Evolutionary conservation across 2,888 invertebrate genomes (phyloP).

Genomic region (Ernsta delagoae): DNA sequence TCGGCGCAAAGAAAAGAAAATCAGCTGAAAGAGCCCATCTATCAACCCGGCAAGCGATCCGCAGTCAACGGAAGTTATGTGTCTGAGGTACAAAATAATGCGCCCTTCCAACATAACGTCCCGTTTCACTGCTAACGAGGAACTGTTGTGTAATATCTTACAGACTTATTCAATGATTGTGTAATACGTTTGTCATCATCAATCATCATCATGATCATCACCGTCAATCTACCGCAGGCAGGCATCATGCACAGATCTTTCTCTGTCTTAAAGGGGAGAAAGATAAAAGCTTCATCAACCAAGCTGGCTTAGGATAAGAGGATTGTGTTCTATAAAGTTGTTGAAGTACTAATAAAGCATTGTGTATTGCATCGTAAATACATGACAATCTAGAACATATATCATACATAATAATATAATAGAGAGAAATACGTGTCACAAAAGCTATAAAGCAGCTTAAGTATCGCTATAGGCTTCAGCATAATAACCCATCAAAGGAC

Average conservation of each 20-base stretch:
- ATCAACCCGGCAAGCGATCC: slow-evolving; percentile 65
- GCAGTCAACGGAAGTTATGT: slow-evolving; percentile 63
- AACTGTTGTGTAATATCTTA: background rate
- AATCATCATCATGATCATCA: too few species aligned
- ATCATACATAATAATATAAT: too few species aligned
- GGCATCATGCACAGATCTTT: too few species aligned
- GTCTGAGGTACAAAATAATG: slow-evolving; percentile 67
- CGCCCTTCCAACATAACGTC: slow-evolving; percentile 46
- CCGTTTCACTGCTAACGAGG: slow-evolving; percentile 4
- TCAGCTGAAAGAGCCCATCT: slow-evolving; percentile 67
- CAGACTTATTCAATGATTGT: background rate
- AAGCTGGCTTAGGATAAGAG: too few species aligned
- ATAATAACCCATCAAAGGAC: background rate
- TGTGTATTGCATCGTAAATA: too few species aligned
- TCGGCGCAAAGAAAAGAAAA: slow-evolving; percentile 66
- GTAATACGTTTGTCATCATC: too few species aligned
- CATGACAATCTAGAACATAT: too few species aligned
- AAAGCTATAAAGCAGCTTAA: background rate
- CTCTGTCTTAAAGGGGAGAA: too few species aligned
- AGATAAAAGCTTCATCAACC: too few species aligned
- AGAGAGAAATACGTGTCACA: background rate
- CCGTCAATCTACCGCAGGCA: too few species aligned
- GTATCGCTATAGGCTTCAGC: background rate
- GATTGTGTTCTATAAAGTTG: too few species aligned
- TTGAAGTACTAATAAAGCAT: too few species aligned